Conservation (phyloP, 2,888 invertebrate genomes). For the Calliscelio sp. region DNA sequence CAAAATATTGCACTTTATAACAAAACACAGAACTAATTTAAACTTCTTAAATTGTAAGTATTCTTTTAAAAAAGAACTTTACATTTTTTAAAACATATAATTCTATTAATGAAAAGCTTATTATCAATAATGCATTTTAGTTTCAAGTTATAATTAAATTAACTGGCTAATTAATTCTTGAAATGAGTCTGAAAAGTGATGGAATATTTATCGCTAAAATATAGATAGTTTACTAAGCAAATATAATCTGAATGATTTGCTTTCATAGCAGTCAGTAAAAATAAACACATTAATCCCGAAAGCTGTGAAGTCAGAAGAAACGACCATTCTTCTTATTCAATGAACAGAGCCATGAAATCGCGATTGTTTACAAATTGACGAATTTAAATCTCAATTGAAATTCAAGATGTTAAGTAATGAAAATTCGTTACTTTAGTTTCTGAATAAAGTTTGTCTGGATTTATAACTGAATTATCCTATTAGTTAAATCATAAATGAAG, state of each 20-base stretch:
- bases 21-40: no score
- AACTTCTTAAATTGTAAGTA: no score
- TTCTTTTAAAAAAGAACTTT: no score
- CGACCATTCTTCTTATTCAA: slow-evolving; percentile 9
- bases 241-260: slow-evolving; percentile 31
- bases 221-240: slow-evolving; percentile 23
- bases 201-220: slow-evolving; percentile 8
- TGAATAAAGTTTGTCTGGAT: no score
- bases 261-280: slow-evolving; percentile 31
- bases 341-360: slow-evolving; percentile 4
- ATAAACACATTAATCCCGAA: slow-evolving; percentile 36
- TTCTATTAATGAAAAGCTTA: no score
- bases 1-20: no score
- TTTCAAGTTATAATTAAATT: background rate
- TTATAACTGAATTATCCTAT: no score
- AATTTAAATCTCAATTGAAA: background rate
- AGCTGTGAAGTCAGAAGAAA: slow-evolving; percentile 19
- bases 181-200: background rate
- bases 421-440: no score
- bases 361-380: background rate
- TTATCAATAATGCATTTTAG: background rate
- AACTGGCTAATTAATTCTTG: background rate
- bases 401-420: background rate
- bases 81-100: no score
- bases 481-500: no score